Percentiles rank a stretch among this genome's conserved stretches.
Evolutionary conservation across 2,113 vertebrate genomes (phyloP).

Genomic region (Chloroceryle aenea): DNA sequence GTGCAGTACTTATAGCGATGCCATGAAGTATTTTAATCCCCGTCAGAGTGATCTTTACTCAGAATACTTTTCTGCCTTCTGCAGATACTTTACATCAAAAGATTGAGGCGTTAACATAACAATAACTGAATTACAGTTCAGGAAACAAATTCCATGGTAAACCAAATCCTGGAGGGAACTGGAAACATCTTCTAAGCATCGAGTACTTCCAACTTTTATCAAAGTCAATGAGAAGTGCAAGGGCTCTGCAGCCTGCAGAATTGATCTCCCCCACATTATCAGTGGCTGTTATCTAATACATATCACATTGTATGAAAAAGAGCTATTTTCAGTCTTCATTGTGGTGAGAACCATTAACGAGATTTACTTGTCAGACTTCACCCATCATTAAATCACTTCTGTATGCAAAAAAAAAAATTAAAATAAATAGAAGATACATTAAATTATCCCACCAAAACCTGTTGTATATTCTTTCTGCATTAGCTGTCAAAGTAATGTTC

Average conservation of each 20-base stretch:
- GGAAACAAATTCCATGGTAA: conserved; percentile 7
- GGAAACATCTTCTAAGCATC: not conserved
- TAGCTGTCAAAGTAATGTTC: conserved; percentile 3
- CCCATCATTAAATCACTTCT: conserved; percentile 12
- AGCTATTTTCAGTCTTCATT: conserved; percentile 50
- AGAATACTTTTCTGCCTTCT: not conserved
- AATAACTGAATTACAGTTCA: conserved; percentile 33
- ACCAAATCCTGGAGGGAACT: not conserved
- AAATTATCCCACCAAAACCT: not conserved
- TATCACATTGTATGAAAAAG: not conserved
- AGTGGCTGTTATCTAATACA: conserved; percentile 31
- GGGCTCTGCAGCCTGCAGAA: conserved; percentile 23
- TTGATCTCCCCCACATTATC: conserved; percentile 10
- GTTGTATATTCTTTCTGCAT: conserved; percentile 3
- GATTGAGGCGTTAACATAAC: conserved; percentile 12
- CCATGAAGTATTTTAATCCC: conserved; percentile 2
- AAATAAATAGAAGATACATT: not conserved
- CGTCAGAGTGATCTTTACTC: not conserved
- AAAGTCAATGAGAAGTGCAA: not conserved
- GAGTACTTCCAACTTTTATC: not conserved
- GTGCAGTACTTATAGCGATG: not conserved
- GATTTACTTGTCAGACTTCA: conserved; percentile 59
- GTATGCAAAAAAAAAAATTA: not conserved
- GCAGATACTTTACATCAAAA: conserved; percentile 5
- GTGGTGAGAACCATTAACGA: conserved; percentile 44